Conservation (phyloP, 2,113 vertebrate genomes). For the Oryctolagus cuniculus region DNA sequence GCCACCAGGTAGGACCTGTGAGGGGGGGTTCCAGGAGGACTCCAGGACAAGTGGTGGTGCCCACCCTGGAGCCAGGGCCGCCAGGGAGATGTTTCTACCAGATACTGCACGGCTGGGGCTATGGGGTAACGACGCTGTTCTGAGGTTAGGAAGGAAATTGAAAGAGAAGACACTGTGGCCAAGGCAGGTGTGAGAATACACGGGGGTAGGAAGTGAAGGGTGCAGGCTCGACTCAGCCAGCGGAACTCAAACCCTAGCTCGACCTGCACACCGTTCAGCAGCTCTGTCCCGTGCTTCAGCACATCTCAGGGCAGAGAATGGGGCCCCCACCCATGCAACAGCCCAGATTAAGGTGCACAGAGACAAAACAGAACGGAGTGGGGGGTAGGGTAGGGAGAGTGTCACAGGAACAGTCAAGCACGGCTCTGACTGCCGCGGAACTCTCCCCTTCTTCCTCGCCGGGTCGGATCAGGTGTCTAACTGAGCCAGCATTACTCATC, state of each 20-base stretch:
- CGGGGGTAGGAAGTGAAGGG: neutral
- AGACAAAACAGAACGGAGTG: neutral
- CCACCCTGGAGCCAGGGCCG: neutral
- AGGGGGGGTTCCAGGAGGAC: neutral
- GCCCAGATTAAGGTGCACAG: neutral
- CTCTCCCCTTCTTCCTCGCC: neutral
- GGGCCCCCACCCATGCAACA: accelerated
- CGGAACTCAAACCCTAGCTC: neutral
- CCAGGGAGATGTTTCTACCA: too few relatives aligned
- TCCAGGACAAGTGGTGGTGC: neutral
- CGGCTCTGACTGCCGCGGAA: neutral
- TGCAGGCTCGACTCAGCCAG: accelerated
- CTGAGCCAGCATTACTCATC: neutral
- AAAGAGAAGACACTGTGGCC: neutral
- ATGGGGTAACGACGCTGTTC: accelerated
- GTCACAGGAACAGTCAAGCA: neutral
- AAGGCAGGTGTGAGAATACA: accelerated
- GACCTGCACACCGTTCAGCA: accelerated
- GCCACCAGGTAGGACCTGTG: neutral
- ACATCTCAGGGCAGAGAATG: neutral
- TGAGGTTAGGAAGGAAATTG: neutral
- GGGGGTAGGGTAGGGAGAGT: neutral
- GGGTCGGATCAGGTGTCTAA: neutral
- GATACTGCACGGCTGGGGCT: neutral
- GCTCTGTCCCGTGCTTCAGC: neutral